Percentiles rank a stretch among this genome's conserved stretches.
Conservation (phyloP, 2,113 vertebrate species). For the Cyprichromis sp. region DNA sequence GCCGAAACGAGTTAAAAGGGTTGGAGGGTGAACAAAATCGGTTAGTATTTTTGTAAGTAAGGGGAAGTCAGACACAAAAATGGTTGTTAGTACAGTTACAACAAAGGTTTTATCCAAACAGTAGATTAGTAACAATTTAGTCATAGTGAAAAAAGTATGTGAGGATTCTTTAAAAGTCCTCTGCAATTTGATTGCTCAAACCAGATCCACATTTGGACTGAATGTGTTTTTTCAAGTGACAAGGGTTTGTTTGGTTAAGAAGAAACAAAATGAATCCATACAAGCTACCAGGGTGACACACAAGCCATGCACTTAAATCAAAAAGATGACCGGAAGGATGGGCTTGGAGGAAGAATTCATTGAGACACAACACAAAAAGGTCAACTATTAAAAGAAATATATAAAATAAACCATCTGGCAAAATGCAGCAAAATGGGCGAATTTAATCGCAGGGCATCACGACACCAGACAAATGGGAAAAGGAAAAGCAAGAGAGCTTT, state of each 20-base stretch:
- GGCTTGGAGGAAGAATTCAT: background rate
- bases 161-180: slow-evolving; percentile 67
- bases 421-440: slow-evolving; percentile 18
- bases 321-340: background rate
- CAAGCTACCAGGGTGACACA: slow-evolving; percentile 54
- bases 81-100: slow-evolving; percentile 83
- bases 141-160: slow-evolving; percentile 27
- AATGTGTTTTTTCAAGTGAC: slow-evolving; percentile 60
- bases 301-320: slow-evolving; percentile 65
- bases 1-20: slow-evolving; percentile 43
- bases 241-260: slow-evolving; percentile 56
- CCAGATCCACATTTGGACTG: slow-evolving; percentile 60
- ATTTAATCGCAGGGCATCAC: slow-evolving; percentile 12
- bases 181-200: slow-evolving; percentile 67
- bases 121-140: slow-evolving; percentile 74
- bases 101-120: slow-evolving; percentile 74
- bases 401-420: background rate
- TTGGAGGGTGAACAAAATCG: slow-evolving; percentile 65
- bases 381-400: background rate
- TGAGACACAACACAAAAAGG: slow-evolving; percentile 41
- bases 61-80: slow-evolving; percentile 81
- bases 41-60: slow-evolving; percentile 80
- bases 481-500: background rate
- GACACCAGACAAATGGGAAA: slow-evolving; percentile 31
- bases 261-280: slow-evolving; percentile 67